Evolutionary conservation across 1,140 invertebrate genomes (phyloP).

Genomic region (Eubasilissa regina): DNA sequence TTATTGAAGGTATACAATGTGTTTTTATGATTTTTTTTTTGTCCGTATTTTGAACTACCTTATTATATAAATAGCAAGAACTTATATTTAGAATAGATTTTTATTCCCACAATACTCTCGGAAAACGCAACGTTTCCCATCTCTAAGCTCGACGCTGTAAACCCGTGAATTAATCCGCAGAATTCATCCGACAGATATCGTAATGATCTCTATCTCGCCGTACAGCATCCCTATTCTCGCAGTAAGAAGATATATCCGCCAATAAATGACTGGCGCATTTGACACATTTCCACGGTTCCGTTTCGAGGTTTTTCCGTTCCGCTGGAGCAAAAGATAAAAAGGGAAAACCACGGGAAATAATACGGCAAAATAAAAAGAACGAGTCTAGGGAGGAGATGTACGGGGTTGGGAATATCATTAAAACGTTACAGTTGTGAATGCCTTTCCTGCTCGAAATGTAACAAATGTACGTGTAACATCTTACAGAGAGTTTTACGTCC

Average conservation of each 20-base stretch:
- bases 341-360: constrained; percentile 39
- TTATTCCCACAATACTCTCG: too few species aligned
- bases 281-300: constrained; percentile 23
- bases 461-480: constrained; percentile 36
- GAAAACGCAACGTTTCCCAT: too few species aligned
- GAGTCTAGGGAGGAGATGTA: constrained; percentile 5
- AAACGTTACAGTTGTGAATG: constrained; percentile 47
- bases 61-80: too few species aligned
- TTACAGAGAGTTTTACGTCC: neutral
- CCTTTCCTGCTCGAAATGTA: constrained; percentile 40
- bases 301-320: constrained; percentile 6
- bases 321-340: constrained; percentile 34
- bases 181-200: neutral
- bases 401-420: constrained; percentile 48
- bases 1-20: too few species aligned
- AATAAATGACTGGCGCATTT: constrained; percentile 23
- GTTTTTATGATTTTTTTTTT: too few species aligned
- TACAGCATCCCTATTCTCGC: neutral
- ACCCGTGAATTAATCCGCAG: neutral
- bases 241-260: neutral
- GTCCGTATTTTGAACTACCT: too few species aligned
- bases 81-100: too few species aligned
- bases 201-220: neutral
- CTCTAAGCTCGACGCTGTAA: too few species aligned
- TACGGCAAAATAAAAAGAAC: constrained; percentile 23